These are phyloP conservation scores for Palythoa grandiflora DNA, from an alignment of 92 coral and sea anemone species.

Conservation along the genomic window DNA sequence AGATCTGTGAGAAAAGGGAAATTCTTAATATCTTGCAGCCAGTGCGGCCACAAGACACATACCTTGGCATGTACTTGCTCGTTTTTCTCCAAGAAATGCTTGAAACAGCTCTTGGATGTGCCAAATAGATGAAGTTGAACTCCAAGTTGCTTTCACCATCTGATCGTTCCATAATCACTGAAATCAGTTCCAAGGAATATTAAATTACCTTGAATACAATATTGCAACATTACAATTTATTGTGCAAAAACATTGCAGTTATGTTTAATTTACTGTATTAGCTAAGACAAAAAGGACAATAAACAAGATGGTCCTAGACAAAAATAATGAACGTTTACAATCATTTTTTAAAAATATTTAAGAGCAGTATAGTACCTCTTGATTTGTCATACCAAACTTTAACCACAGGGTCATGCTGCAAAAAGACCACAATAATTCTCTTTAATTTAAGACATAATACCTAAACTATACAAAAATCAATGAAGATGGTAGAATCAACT, in stretches of 20 bases:
- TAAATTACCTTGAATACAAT: not conserved
- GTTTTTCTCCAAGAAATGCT: conserved; percentile 97
- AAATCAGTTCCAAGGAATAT: not conserved
- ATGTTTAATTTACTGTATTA: not conserved
- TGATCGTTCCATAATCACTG: conserved; percentile 51
- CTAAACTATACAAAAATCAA: too few species aligned
- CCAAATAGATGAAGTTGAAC: conserved; percentile 87
- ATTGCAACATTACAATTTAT: not conserved
- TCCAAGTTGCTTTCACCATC: conserved; percentile 46
- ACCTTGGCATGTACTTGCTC: conserved; percentile 93
- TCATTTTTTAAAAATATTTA: too few species aligned
- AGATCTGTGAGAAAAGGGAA: too few species aligned
- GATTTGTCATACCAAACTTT: conserved; percentile 94
- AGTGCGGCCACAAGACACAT: not conserved
- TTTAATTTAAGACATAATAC: not conserved
- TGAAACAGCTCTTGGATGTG: conserved; percentile 93
- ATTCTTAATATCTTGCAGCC: too few species aligned
- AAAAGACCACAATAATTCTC: not conserved
- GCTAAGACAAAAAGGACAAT: not conserved
- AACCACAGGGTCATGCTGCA: conserved; percentile 88
- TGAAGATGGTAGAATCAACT: too few species aligned
- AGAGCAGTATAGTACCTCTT: conserved; percentile 65
- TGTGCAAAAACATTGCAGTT: not conserved
- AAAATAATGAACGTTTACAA: not conserved
- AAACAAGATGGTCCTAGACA: not conserved